Percentiles rank a stretch among this genome's conserved stretches.
phyloP scores from a whole-genome alignment of 2,113 vertebrate genomes.

The Lagopus leucura region DNA sequence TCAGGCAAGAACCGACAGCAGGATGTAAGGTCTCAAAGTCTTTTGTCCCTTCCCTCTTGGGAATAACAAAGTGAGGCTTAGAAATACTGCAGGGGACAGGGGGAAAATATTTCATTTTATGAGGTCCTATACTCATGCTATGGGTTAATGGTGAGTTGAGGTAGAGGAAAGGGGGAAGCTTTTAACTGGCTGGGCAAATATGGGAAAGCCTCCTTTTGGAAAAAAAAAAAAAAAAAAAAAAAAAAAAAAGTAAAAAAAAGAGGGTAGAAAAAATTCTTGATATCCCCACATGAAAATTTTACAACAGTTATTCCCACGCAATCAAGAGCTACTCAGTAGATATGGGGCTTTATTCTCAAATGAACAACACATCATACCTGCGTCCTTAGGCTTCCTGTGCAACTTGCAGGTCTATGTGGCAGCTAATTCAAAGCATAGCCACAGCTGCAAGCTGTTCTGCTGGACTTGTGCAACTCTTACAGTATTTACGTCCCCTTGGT shows the following conservation, averaged over 20 bases:
- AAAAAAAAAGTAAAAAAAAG: background rate
- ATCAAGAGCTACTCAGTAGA: background rate
- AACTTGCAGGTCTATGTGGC: background rate
- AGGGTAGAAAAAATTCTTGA: background rate
- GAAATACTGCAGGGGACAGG: background rate
- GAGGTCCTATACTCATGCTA: background rate
- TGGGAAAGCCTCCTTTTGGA: constrained; percentile 38
- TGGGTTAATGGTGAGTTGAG: constrained; percentile 15
- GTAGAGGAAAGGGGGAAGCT: background rate
- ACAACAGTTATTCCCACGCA: background rate
- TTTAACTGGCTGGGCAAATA: constrained; percentile 7
- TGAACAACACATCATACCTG: background rate
- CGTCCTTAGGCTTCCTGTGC: background rate
- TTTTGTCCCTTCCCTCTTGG: constrained; percentile 46
- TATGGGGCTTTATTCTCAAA: background rate
- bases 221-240: background rate
- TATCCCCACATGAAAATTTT: background rate
- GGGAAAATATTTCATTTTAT: background rate
- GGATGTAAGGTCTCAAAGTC: constrained; percentile 55
- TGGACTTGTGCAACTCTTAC: background rate
- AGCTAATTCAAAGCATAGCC: background rate
- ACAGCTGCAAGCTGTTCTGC: constrained; percentile 3
- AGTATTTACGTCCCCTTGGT: background rate
- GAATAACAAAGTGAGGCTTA: constrained; percentile 14
- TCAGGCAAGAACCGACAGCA: constrained; percentile 72